Evolutionary conservation across 2,797 vertebrate genomes (phyloP).

Genomic region (Parotocinclus haroldoi): DNA sequence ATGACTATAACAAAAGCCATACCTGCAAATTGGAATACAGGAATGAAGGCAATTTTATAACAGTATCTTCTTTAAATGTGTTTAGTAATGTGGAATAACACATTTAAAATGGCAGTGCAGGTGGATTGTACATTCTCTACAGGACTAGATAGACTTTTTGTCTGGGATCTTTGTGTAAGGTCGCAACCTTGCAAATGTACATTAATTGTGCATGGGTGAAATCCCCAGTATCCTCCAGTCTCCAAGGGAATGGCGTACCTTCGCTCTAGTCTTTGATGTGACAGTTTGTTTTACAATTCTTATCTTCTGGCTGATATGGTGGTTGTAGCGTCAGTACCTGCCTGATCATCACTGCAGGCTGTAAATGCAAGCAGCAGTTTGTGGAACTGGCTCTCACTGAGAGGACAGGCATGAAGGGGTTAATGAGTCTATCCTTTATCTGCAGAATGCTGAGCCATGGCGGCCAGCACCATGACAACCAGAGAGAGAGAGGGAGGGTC

Average conservation of each 20-base stretch:
- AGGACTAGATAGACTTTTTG: too few species aligned
- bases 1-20: too few species aligned
- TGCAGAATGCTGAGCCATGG: conserved; percentile 72
- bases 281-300: conserved; percentile 44
- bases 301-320: conserved; percentile 43
- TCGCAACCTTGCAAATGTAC: too few species aligned
- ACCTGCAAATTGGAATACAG: too few species aligned
- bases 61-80: too few species aligned
- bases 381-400: conserved; percentile 40
- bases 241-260: neutral
- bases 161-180: too few species aligned
- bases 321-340: conserved; percentile 18
- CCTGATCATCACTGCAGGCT: conserved; percentile 37
- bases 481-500: conserved; percentile 44
- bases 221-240: too few species aligned
- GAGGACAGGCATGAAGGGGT: conserved; percentile 44
- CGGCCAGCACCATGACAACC: conserved; percentile 66
- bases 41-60: too few species aligned
- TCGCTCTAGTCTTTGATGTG: conserved; percentile 35
- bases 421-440: conserved; percentile 48
- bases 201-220: too few species aligned
- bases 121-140: too few species aligned
- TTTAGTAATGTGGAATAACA: too few species aligned
- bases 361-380: conserved; percentile 29
- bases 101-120: too few species aligned